phyloP scores from a whole-genome alignment of 2,113 vertebrate genomes.

The Nerophis ophidion region DNA sequence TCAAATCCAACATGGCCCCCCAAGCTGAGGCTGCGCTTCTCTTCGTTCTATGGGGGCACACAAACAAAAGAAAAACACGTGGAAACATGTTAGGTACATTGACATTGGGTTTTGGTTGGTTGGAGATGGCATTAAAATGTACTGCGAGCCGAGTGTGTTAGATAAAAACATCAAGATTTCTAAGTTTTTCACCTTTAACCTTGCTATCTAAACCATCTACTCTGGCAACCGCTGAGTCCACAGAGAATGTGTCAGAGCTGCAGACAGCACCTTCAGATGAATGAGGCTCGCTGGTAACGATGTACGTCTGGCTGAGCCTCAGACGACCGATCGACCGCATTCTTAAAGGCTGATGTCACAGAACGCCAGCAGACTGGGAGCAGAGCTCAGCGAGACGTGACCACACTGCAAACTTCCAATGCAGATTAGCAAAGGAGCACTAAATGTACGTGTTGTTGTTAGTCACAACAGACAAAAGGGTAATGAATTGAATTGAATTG shows the following conservation, averaged over 20 bases:
- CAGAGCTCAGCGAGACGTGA: conserved; percentile 22
- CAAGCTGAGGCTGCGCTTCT: conserved; percentile 84
- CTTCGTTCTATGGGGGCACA: conserved; percentile 77
- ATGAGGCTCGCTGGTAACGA: conserved; percentile 22
- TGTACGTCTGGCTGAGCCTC: conserved; percentile 40
- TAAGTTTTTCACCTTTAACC: conserved; percentile 31
- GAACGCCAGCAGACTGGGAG: conserved; percentile 34
- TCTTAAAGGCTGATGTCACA: conserved; percentile 67
- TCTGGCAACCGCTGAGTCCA: conserved; percentile 1
- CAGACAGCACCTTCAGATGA: conserved; percentile 53
- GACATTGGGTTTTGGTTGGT: too few species aligned
- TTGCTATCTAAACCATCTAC: conserved; percentile 13
- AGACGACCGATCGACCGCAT: conserved; percentile 45
- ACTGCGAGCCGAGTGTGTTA: neutral
- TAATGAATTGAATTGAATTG: too few species aligned
- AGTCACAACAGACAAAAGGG: neutral
- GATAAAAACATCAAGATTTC: neutral
- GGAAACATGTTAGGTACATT: conserved; percentile 7
- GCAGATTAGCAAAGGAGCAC: neutral
- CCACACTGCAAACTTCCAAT: neutral
- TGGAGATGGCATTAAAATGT: too few species aligned
- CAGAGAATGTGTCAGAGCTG: neutral
- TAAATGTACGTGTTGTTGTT: too few species aligned
- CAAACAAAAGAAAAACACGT: conserved; percentile 11
- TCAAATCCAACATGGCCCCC: conserved; percentile 97